phyloP scores from a whole-genome alignment of 2,797 vertebrate species.

The Ctenopoma kingsleyae region DNA sequence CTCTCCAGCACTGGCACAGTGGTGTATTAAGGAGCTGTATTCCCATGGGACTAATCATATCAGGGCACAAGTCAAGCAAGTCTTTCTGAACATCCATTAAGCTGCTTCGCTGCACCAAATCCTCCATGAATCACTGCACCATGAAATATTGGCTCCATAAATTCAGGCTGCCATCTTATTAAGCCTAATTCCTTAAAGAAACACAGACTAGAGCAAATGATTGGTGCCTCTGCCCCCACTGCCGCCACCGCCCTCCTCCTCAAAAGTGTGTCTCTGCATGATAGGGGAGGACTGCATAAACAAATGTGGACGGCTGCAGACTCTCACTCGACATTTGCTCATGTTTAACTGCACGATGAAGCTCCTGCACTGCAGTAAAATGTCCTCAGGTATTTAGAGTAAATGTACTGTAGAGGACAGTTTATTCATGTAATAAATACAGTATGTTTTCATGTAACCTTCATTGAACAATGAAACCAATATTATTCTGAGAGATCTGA shows the following conservation, averaged over 20 bases:
- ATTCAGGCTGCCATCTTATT: constrained; percentile 68
- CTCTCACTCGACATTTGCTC: background rate
- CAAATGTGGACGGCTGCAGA: constrained; percentile 17
- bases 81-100: constrained; percentile 66
- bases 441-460: too few species aligned
- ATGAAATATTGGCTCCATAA: constrained; percentile 67
- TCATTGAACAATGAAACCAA: too few species aligned
- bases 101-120: constrained; percentile 51
- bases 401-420: background rate
- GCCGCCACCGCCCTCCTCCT: constrained; percentile 9
- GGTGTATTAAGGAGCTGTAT: constrained; percentile 50
- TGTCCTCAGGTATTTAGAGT: background rate
- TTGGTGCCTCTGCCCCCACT: background rate
- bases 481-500: too few species aligned
- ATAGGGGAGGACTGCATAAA: constrained; percentile 41
- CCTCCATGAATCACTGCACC: constrained; percentile 57
- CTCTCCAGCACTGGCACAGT: constrained; percentile 48
- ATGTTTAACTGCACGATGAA: constrained; percentile 1
- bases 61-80: constrained; percentile 62
- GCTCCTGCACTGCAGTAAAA: constrained; percentile 25
- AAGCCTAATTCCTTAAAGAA: constrained; percentile 60
- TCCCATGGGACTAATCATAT: constrained; percentile 60
- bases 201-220: constrained; percentile 23
- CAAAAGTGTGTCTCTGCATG: constrained; percentile 39
- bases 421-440: too few species aligned